Conservation (phyloP, 2,797 vertebrate genomes). For the Aythya fuligula region DNA sequence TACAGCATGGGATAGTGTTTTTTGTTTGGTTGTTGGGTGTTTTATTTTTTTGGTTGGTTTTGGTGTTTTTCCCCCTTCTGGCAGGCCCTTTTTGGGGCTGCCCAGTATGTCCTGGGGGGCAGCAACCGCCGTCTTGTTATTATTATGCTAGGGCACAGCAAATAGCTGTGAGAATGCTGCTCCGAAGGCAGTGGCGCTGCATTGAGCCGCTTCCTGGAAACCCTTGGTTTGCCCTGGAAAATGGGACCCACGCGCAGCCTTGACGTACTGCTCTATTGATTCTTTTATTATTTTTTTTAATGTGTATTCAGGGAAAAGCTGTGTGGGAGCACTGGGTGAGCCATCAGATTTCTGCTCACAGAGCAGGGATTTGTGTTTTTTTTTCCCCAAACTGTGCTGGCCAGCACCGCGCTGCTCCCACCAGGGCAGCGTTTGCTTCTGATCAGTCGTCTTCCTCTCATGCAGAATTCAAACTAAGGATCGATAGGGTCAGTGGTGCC, state of each 20-base stretch:
- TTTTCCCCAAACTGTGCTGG: rapidly evolving
- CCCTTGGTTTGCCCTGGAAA: rapidly evolving
- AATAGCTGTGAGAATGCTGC: neutral
- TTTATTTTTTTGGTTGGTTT: neutral
- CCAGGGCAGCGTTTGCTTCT: neutral
- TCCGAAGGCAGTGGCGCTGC: neutral
- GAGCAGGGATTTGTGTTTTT: neutral
- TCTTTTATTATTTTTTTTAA: neutral
- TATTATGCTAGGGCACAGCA: neutral
- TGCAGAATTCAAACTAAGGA: neutral
- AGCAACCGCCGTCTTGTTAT: neutral
- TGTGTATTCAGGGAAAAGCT: neutral
- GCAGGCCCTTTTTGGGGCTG: neutral
- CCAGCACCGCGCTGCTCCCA: neutral
- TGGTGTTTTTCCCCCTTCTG: neutral
- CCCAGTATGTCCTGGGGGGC: too few species aligned
- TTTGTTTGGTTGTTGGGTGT: neutral
- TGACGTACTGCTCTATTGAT: neutral
- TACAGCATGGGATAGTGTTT: too few species aligned
- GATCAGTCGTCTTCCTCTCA: neutral
- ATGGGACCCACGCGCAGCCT: neutral
- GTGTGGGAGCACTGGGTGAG: neutral
- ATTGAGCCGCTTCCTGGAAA: neutral
- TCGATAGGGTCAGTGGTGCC: too few species aligned
- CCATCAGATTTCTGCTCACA: neutral